Evolutionary conservation across 2,113 vertebrate species (phyloP), one percentile per base, ranked within the genome.

Genomic region (Holacanthus passer): DNA sequence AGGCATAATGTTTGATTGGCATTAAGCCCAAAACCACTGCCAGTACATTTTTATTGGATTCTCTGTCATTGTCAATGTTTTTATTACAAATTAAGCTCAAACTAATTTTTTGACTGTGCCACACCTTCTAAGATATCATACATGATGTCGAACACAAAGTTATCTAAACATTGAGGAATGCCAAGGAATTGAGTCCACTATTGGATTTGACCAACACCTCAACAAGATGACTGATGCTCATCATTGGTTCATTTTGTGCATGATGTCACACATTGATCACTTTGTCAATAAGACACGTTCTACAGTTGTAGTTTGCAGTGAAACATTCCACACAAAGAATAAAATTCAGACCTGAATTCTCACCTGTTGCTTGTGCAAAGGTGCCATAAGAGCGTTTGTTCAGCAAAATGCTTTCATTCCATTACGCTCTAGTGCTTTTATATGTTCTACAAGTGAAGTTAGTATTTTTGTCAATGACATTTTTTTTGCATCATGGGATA

Each of bases 71-170:
- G n/a, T n/a, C n/a, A n/a, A 72, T 47, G 41, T 72, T 35, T 45
- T 73, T 19, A 66, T 64, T 74, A 7, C 56, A 59, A 58, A 71
- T 78, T 2, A 77, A 70, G 19, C 68, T 48, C 79, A 81, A 76
- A 19, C 55, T 14, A 79, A 43, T 39, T 75, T 19, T 83, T 37
- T 39, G 72, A 68, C 10, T 81, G 74, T 37, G 45, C 39, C 8
- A 79, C 69, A 4, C 66, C 71, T 35, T 87, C 85, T 9, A 83
- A 52, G 22, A 81, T 37, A 16, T 79, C 41, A 77, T 80, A 60
- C 72, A 79, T 82, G 1, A 84, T 78, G 9, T 87, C 32, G 19
- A 74, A 81, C 10, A 63, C 66, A 66, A 45, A 73, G 27, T 75
- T 75, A 48, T 74, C 63, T 16, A 78, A 64, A 79, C 31, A 63